Evolutionary conservation across 1,140 invertebrate species (phyloP), one percentile per base, ranked within the genome.

Genomic region (Polypedilum pembai): DNA sequence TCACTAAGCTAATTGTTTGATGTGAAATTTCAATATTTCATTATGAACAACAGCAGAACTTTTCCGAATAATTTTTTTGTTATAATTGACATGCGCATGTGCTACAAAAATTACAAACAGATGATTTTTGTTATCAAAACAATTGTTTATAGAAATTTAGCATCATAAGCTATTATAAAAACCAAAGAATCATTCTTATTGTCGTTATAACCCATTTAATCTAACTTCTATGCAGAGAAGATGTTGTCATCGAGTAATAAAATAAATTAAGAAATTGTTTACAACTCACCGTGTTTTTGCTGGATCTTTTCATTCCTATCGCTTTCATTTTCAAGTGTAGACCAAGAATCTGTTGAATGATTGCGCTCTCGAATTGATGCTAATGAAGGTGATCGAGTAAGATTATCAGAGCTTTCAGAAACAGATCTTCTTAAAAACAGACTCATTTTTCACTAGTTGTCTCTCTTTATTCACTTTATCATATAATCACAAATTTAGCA

Each of bases 81-180:
- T 69, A 1, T 1, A 69, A 18, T 20, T 21, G 24, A 33, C 5
- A 69, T 69, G 17, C 20, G 17, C 65, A 18, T 21, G 17, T 18
- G n/a, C n/a, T n/a, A n/a, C 18, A 18, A 69, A 18, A 21, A 8
- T 69, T 69, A 10, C 17, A 10, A 12, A 69, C 65, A 69, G 65
- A 69, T 69, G 65, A 69, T 69, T 69, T 69, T 69, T 69, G 65
- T 69, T 69, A 18, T 69, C 65, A 69, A 69, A 69, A 69, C 17
- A 69, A 1, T 69, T 69, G 12, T n/a, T 15, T 12, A 15, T 69
- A 56, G 8, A 56, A 15, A 56, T 15, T 15, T 56, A 15, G 4
- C 65, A 7, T 21, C 18, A 69, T 20, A 20, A 69, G 5, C 7
- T 18, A 10, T 8, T 20, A 69, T 20, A 10, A 17, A 66, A 2